These are phyloP conservation scores for Xiphydria camelus DNA, from an alignment of 2,888 invertebrate genomes.

Conservation along the genomic window DNA sequence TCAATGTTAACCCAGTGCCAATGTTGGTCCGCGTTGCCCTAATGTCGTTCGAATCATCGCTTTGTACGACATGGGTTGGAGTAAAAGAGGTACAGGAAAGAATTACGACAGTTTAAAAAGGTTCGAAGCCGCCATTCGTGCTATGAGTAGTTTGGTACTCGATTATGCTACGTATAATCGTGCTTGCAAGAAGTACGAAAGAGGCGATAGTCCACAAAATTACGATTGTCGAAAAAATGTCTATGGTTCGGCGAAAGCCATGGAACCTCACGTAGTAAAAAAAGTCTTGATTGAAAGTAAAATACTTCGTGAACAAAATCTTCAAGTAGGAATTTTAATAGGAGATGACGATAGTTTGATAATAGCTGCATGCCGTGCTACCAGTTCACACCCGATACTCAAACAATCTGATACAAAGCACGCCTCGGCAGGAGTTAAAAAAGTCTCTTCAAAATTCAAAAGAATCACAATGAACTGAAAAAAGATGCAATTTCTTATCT, in stretches of 20 bases:
- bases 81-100: conserved; percentile 19
- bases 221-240: conserved; percentile 26
- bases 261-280: conserved; percentile 26
- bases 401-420: conserved; percentile 16
- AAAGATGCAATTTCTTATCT: conserved; percentile 12
- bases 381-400: conserved; percentile 8
- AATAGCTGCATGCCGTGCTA: conserved; percentile 4
- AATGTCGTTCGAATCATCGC: conserved; percentile 13
- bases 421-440: conserved; percentile 6
- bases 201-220: conserved; percentile 7
- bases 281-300: conserved; percentile 15
- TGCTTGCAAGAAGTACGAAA: conserved; percentile 19
- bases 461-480: conserved; percentile 12
- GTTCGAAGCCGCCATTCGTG: conserved; percentile 19
- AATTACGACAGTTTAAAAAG: conserved; percentile 22
- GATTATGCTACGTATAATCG: conserved; percentile 21
- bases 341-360: conserved; percentile 16
- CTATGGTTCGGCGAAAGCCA: conserved; percentile 27
- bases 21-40: no score
- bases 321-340: conserved; percentile 11
- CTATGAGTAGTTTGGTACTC: conserved; percentile 19
- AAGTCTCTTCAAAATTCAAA: conserved; percentile 3
- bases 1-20: no score
- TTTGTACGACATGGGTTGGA: conserved; percentile 23
- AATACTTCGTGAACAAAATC: conserved; percentile 9